Percentiles rank a stretch among this genome's conserved stretches.
Evolutionary conservation across 2,113 vertebrate genomes (phyloP).

Genomic region (Corydoras maculifer): DNA sequence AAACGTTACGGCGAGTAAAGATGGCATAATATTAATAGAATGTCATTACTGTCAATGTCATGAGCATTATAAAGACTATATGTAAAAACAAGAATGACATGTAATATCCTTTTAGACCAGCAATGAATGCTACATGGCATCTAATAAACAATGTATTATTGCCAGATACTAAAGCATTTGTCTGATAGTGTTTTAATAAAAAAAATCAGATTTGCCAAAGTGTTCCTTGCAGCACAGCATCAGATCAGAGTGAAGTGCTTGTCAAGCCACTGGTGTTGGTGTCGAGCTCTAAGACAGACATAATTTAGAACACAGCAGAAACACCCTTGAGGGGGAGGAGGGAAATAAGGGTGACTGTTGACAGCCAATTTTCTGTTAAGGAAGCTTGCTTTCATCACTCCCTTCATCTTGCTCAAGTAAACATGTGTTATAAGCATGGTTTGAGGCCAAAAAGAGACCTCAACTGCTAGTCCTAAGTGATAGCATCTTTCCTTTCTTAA

Average conservation of each 20-base stretch:
- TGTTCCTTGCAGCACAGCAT: conserved; percentile 35
- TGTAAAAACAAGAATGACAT: too few species aligned
- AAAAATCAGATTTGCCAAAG: conserved; percentile 33
- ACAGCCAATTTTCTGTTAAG: conserved; percentile 67
- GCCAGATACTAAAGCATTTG: conserved; percentile 2
- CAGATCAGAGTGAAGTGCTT: conserved; percentile 53
- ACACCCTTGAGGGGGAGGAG: conserved; percentile 52
- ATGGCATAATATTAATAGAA: too few species aligned
- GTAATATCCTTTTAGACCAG: too few species aligned
- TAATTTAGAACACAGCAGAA: conserved; percentile 54
- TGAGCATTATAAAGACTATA: too few species aligned
- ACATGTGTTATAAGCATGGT: conserved; percentile 62
- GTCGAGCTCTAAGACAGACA: conserved; percentile 50
- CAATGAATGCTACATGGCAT: too few species aligned
- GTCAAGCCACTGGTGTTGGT: conserved; percentile 49
- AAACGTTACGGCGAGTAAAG: too few species aligned
- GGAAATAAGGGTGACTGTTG: conserved; percentile 57
- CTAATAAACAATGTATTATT: neutral
- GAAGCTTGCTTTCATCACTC: conserved; percentile 65
- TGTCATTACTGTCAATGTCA: too few species aligned
- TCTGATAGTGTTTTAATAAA: conserved; percentile 5
- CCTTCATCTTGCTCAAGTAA: conserved; percentile 64
- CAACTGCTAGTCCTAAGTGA: conserved; percentile 15
- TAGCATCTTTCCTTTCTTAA: conserved; percentile 31
- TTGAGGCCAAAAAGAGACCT: conserved; percentile 18